Conservation (phyloP, 2,113 vertebrate species). For the Hassar affinis region DNA sequence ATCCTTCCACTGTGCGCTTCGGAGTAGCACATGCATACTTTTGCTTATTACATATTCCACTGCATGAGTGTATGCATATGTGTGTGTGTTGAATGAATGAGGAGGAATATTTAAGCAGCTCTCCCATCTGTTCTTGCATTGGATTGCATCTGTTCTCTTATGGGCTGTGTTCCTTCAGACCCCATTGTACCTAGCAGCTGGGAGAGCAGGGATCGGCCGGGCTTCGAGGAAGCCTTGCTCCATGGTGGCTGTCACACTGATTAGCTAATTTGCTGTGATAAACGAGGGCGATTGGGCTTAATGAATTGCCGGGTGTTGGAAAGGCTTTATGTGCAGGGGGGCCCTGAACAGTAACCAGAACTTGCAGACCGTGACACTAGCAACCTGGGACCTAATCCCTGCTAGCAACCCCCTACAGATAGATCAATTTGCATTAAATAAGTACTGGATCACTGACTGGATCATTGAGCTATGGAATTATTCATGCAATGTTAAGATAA, state of each 20-base stretch:
- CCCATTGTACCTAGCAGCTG: conserved; percentile 70
- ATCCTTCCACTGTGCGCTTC: neutral
- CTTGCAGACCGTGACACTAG: neutral
- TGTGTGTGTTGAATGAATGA: conserved; percentile 23
- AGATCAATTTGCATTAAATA: conserved; percentile 3
- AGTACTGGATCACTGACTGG: neutral
- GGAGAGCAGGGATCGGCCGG: conserved; percentile 81
- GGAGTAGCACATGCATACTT: neutral
- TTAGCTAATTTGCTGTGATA: conserved; percentile 50
- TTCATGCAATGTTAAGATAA: neutral
- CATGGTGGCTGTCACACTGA: conserved; percentile 38
- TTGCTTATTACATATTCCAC: conserved; percentile 24
- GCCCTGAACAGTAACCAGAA: conserved; percentile 23
- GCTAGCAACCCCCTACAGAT: neutral
- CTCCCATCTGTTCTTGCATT: conserved; percentile 38
- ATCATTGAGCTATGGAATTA: neutral
- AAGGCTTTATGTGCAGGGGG: conserved; percentile 9
- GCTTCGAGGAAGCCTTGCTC: conserved; percentile 70
- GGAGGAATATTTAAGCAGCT: conserved; percentile 15
- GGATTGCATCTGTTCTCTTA: neutral
- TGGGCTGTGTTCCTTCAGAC: neutral
- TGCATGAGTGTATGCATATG: neutral
- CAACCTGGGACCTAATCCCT: neutral
- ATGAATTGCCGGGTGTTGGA: conserved; percentile 38
- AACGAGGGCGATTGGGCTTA: conserved; percentile 43